A percentile compares a stretch with the other conserved stretches of the same genome.
Evolutionary conservation across 2,888 invertebrate species (phyloP).

Genomic region (Epistrophella euchroma): DNA sequence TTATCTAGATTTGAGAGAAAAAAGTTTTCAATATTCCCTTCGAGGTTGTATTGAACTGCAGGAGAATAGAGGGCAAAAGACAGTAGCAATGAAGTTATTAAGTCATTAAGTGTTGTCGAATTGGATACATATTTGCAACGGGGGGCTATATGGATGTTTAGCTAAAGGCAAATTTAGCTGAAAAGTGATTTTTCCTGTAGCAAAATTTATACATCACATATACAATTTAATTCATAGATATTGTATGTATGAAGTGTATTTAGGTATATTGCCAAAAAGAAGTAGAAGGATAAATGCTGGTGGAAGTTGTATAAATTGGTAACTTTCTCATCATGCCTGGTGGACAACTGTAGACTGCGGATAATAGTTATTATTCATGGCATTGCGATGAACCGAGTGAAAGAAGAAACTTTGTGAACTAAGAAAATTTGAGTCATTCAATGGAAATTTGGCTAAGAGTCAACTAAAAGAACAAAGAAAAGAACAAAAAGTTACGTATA

Average conservation of each 20-base stretch:
- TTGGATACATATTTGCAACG: slow-evolving; percentile 36
- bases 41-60: slow-evolving; percentile 9
- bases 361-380: background rate
- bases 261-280: background rate
- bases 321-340: background rate
- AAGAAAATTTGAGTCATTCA: slow-evolving; percentile 24
- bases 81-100: slow-evolving; percentile 41
- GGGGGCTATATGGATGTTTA: background rate
- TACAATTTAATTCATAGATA: no score
- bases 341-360: background rate
- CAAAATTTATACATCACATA: background rate
- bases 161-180: slow-evolving; percentile 14
- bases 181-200: slow-evolving; percentile 50
- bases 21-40: slow-evolving; percentile 28
- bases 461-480: background rate
- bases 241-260: background rate
- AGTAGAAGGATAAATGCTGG: background rate
- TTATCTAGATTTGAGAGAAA: slow-evolving; percentile 39
- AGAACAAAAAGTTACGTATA: slow-evolving; percentile 50
- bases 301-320: background rate
- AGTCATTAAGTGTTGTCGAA: slow-evolving; percentile 60
- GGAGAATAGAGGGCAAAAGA: background rate
- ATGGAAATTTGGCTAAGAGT: slow-evolving; percentile 35
- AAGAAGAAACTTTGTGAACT: background rate
- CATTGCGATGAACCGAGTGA: slow-evolving; percentile 23